Base-by-base conservation (phyloP, 2,888 invertebrate genomes). In the Agonopterix heracliana region DNA sequence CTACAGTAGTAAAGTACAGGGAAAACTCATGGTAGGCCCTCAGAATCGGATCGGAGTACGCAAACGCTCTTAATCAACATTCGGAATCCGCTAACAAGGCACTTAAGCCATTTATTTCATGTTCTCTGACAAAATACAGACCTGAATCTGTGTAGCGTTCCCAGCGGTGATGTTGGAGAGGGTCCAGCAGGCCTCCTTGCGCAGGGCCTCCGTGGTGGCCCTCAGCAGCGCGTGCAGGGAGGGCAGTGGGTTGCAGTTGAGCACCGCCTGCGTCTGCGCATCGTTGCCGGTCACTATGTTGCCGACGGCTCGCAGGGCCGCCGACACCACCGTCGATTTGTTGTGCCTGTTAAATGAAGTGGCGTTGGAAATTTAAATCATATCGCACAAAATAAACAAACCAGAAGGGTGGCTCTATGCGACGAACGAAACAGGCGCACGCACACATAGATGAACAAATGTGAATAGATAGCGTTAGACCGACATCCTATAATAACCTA, bases 251-350 rank as follows among this genome's bases (percentile, higher is more conserved):
- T 94, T 93, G 77, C 97, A 97, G 86, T 97, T 97, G 45, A 99
- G 90, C 57, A 98, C 94, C 9, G 97, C 94, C 88, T 98, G 98
- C 44, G 98, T 98, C 88, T 98, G 98, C 48, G 94, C 91, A 79
- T 98, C 98, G 80, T 98, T 97, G 35, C 98, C 98, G 0, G 98
- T 98, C 44, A 98, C 98, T 61, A 99, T 97, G 81, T 99, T 99
- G 44, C 98, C 98, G 3, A 98, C 97, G n/a, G 98, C 98, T 48
- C 98, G 90, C 52, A 99, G 78, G 5, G 98, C 98, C 38, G 98
- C 98, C 11, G 96, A 95, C 8, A 96, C 94, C 12, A 98, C 97
- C 54, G 93, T 94, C 51, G 94, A 92, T 68, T 95, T 93, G 55
- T 92, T 92, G 79, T 96, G 94, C 93, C 96, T 96, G 63, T 44